Percentiles rank a stretch among this genome's conserved stretches.
Conservation (phyloP, 2,888 invertebrate species). For the Chalcosyrphus nemorum region DNA sequence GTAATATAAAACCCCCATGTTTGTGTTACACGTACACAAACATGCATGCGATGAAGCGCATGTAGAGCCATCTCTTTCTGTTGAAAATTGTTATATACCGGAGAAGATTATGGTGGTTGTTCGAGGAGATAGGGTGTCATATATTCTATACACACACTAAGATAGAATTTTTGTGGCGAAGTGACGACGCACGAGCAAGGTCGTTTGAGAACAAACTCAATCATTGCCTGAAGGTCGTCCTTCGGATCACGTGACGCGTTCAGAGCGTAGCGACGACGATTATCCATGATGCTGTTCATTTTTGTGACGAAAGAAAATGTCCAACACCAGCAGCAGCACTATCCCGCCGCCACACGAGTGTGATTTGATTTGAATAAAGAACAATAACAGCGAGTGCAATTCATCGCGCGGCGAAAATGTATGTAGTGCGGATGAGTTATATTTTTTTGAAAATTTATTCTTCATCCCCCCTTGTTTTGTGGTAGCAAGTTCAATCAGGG, state of each 20-base stretch:
- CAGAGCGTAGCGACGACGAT: constrained; percentile 44
- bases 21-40: constrained; percentile 12
- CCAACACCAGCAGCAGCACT: background rate
- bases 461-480: background rate
- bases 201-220: constrained; percentile 82
- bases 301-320: constrained; percentile 28
- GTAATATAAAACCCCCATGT: constrained; percentile 27
- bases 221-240: constrained; percentile 83
- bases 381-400: constrained; percentile 10
- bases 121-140: constrained; percentile 34
- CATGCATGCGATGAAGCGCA: background rate
- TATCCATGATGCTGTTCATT: constrained; percentile 45
- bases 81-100: constrained; percentile 42
- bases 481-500: background rate
- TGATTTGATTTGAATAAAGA: background rate
- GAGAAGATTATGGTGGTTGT: background rate
- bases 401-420: constrained; percentile 24
- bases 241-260: constrained; percentile 76
- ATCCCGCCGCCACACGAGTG: background rate
- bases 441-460: constrained; percentile 52
- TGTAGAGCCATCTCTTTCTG: constrained; percentile 63
- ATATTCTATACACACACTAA: background rate
- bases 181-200: constrained; percentile 79
- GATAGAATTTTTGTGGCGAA: constrained; percentile 51
- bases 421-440: constrained; percentile 32